Base-by-base conservation (phyloP, 2,888 invertebrate species). In the Pocota personata region DNA sequence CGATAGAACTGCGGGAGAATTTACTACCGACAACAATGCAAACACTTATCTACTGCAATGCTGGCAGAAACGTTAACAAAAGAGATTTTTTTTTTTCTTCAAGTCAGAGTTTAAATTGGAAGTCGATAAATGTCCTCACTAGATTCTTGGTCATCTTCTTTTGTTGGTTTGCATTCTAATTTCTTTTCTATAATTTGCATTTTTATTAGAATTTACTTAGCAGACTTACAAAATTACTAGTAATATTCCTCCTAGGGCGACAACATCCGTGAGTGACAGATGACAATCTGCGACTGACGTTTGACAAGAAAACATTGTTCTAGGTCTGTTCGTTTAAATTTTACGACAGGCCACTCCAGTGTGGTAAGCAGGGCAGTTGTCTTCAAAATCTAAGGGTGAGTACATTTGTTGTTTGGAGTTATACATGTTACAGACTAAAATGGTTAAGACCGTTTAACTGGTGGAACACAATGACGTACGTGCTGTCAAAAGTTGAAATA, bases 1-100 rank as follows among this genome's bases (percentile, higher is more conserved):
- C 7, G 40, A 73, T 43, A 64, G 16, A 19, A 62, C 14, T 55
- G 52, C 16, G n/a, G 12, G 3, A 6, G 10, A 16, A 10, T 24
- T 14, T n/a, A n/a, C n/a, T n/a, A n/a, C 21, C 14, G 21, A 14
- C 24, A 12, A n/a, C 60, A 57, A 50, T 5, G 30, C 30, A 76
- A 57, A 64, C 43, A 64, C 62, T 76, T 67, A 67, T 67, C 62
- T 52, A 43, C 30, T 82, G 78, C 77, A 72, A 21, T 35, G 82
- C 52, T 82, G 82, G 82, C 76, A 71, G 50, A 64, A 48, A 40
- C 12, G n/a, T 37, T 27, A 40, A 1, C 3, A 1, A 14, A 55
- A 32, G 5, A 19, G 35, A 4, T 30, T 30, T 8, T 4, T 0
- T 21, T 10, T 46, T 48, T 12, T 21, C 3, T 48, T 4, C 8